These are phyloP conservation scores for Noctilio leporinus DNA, from an alignment of 2,113 vertebrate species.

Conservation along the genomic window DNA sequence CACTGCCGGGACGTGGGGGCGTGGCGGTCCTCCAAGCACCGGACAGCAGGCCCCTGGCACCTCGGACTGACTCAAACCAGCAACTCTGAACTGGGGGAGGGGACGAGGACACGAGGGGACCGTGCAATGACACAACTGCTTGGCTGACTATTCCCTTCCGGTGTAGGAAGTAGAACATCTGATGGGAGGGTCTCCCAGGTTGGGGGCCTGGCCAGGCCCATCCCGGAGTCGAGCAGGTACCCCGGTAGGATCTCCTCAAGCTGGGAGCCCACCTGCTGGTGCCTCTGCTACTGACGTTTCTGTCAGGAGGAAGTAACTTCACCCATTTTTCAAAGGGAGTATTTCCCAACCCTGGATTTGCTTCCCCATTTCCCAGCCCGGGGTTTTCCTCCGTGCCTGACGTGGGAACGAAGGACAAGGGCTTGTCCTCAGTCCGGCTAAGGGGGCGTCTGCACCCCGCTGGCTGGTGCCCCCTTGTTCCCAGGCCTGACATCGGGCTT, in stretches of 20 bases:
- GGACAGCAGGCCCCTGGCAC: neutral
- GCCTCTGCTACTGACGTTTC: neutral
- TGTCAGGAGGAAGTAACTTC: neutral
- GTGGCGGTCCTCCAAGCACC: neutral
- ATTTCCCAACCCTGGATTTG: neutral
- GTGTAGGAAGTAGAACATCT: neutral
- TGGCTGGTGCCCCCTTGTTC: accelerated
- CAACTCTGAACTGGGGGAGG: accelerated
- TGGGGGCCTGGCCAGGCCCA: neutral
- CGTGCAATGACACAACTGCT: neutral
- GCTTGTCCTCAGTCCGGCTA: accelerated
- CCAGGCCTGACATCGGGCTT: neutral
- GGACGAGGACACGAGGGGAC: neutral
- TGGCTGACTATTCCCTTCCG: accelerated
- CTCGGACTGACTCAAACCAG: too few species aligned
- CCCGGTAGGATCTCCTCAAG: neutral
- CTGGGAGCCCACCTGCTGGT: accelerated
- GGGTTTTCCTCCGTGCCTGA: too few species aligned
- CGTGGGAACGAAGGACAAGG: neutral
- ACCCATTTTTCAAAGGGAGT: accelerated
- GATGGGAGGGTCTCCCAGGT: neutral
- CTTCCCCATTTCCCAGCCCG: neutral
- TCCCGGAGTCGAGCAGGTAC: accelerated
- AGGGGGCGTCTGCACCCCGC: accelerated
- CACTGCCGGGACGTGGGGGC: too few species aligned